A percentile compares a stretch with the other conserved stretches of the same genome.
Conservation (phyloP, 2,113 vertebrate genomes). For the Pelmatolapia mariae region DNA sequence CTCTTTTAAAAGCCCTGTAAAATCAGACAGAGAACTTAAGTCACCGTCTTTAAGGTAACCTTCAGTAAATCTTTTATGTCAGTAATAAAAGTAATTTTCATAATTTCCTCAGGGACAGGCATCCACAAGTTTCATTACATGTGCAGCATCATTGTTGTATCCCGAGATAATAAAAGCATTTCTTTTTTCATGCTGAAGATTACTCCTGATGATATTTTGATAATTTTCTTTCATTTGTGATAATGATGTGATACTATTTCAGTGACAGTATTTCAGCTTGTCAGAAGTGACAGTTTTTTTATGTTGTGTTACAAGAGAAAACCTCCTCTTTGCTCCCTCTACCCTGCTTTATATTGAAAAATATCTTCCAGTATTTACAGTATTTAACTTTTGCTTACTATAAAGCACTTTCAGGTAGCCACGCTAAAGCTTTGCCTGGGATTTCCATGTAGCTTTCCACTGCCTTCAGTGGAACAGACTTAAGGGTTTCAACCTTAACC, state of each 20-base stretch:
- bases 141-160: not conserved
- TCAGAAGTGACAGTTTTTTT: not conserved
- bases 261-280: not conserved
- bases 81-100: not conserved
- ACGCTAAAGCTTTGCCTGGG: not conserved
- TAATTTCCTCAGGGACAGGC: not conserved
- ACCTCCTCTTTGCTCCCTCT: not conserved
- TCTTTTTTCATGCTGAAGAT: not conserved
- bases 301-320: not conserved
- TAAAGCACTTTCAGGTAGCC: conserved; percentile 1
- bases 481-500: conserved; percentile 35
- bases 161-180: not conserved
- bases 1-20: not conserved
- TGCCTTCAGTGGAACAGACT: conserved; percentile 30
- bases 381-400: conserved; percentile 45
- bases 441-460: conserved; percentile 37
- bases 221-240: not conserved
- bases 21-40: not conserved
- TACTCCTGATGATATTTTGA: not conserved
- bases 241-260: not conserved
- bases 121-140: rapidly evolving
- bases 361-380: not conserved
- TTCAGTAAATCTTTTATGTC: not conserved
- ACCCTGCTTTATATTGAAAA: not conserved
- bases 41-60: not conserved